These are phyloP conservation scores for Rosalia funebris DNA, from an alignment of 2,888 invertebrate genomes.

Conservation along the genomic window DNA sequence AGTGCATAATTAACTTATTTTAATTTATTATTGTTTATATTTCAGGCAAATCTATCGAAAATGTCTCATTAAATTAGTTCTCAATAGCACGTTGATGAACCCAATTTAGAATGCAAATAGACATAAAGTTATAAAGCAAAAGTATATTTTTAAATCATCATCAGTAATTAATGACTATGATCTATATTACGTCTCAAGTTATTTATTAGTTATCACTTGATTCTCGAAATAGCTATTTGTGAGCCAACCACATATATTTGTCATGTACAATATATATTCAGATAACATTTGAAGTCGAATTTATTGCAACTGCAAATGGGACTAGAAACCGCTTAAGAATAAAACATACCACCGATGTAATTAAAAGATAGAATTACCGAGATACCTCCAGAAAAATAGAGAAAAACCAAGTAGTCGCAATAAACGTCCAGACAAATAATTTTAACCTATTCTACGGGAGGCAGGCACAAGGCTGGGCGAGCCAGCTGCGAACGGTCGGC, in stretches of 20 bases:
- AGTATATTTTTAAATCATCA: no score
- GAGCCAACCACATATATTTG: neutral
- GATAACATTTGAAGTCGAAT: neutral
- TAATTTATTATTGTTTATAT: no score
- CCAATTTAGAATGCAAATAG: no score
- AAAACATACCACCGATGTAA: constrained; percentile 28
- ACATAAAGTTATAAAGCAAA: no score
- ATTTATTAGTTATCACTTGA: no score
- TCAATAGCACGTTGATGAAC: no score
- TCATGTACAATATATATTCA: neutral
- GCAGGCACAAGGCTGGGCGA: constrained; percentile 35
- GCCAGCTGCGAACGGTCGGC: constrained; percentile 40
- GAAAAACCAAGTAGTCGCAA: constrained; percentile 40
- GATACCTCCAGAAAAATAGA: constrained; percentile 41
- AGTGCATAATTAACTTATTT: no score
- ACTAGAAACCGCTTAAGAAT: neutral
- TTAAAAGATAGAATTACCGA: constrained; percentile 34
- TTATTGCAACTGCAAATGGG: neutral
- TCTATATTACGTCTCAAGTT: no score
- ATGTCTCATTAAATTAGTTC: no score
- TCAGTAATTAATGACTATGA: no score
- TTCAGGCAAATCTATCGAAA: no score
- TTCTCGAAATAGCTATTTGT: neutral
- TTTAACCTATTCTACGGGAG: constrained; percentile 33
- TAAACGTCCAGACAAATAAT: constrained; percentile 43